Conservation (phyloP, 2,888 invertebrate species). For the Thymelicus sylvestris region DNA sequence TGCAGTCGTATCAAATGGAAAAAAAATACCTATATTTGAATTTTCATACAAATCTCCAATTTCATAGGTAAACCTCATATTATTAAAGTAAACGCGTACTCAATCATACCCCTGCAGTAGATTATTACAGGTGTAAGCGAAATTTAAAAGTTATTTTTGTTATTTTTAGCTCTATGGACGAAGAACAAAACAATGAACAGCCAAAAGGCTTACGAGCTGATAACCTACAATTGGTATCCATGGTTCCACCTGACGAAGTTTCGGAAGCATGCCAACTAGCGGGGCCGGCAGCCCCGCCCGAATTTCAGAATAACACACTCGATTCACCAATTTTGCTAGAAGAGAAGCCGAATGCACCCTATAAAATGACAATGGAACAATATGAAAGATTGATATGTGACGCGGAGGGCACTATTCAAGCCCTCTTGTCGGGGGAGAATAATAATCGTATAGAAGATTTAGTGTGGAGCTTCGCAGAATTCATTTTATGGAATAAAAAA, state of each 20-base stretch:
- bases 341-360: background rate
- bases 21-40: too few relatives aligned
- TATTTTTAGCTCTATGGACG: background rate
- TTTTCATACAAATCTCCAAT: too few relatives aligned
- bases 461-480: background rate
- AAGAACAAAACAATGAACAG: background rate
- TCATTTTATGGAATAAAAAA: background rate
- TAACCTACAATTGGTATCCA: background rate
- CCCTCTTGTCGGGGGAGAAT: background rate
- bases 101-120: too few relatives aligned
- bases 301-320: background rate
- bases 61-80: too few relatives aligned
- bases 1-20: too few relatives aligned
- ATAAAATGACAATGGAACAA: background rate
- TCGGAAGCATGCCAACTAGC: background rate
- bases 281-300: background rate
- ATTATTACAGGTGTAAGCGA: too few relatives aligned
- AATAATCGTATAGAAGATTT: background rate
- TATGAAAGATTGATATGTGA: background rate
- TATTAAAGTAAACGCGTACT: too few relatives aligned
- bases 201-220: conserved; percentile 1
- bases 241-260: background rate
- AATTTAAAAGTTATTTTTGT: background rate
- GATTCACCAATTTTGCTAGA: background rate
- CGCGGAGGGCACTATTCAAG: background rate